Evolutionary conservation across 2,888 invertebrate species (phyloP).

Genomic region (Acanthosepion pharaonis): DNA sequence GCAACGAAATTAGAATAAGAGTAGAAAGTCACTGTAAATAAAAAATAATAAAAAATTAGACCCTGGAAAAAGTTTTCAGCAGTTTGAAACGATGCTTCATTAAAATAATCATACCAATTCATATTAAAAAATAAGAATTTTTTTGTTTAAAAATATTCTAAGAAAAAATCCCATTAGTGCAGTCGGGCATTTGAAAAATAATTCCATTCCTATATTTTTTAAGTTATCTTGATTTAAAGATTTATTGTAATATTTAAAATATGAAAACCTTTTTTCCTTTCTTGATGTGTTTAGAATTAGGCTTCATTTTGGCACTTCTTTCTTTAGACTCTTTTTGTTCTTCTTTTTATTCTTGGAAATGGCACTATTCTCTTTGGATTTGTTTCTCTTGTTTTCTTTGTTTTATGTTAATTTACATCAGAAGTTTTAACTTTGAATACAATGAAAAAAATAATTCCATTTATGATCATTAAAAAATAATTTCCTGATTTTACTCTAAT

Average conservation of each 20-base stretch:
- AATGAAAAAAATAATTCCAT: background rate
- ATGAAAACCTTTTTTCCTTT: background rate
- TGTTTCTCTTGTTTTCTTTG: background rate
- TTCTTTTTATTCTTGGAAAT: background rate
- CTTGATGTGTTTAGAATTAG: background rate
- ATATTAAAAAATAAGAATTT: too few relatives aligned
- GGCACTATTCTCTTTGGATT: background rate
- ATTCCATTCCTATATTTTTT: background rate
- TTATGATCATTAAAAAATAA: background rate
- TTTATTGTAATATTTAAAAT: background rate
- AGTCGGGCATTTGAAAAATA: background rate
- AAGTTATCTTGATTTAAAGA: background rate
- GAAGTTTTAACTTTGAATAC: background rate
- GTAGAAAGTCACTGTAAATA: too few relatives aligned
- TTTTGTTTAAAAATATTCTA: too few relatives aligned
- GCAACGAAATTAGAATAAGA: too few relatives aligned
- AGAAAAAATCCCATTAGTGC: background rate
- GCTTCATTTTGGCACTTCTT: background rate
- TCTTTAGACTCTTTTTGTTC: background rate
- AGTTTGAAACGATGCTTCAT: too few relatives aligned
- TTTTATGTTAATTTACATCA: background rate
- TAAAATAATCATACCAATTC: too few relatives aligned
- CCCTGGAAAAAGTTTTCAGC: too few relatives aligned
- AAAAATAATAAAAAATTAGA: too few relatives aligned
- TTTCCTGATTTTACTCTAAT: background rate